Evolutionary conservation across 2,113 vertebrate species (phyloP), one percentile per base, ranked within the genome.

Genomic region (Anarhynchus alexandrinus): DNA sequence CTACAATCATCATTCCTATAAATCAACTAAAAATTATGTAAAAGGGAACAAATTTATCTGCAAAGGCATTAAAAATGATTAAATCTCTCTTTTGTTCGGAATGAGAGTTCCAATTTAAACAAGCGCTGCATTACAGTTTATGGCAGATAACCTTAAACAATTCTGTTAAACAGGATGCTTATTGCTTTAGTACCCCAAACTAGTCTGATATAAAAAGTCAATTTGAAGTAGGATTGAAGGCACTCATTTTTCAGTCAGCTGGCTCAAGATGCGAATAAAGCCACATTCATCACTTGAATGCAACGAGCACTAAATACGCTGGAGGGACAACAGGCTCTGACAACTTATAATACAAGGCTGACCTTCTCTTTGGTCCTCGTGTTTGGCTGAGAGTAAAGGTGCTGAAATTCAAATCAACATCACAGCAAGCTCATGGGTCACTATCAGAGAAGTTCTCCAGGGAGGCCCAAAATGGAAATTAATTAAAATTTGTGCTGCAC

Each of bases 391-490:
- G 98, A 98, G 97, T 88, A 98, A 97, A 98, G 98, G 98, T 98
- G 98, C 97, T 95, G 97, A 98, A 97, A 98, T 98, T 98, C 97
- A 98, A 98, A 98, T 98, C 98, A 98, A 98, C 98, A 98, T 94
- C 97, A 90, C 98, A 57, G 97, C 92, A 73, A 93, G 97, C 98
- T 98, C 97, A 91, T 77, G 98, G 98, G 98, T 99, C 98, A 99
- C 98, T 96, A 94, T 98, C 98, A 97, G 96, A 79, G 95, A 97
- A 97, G 90, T 97, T 96, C 99, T 98, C 98, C 97, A 92, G 98
- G 96, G 97, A 99, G 98, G 98, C 98, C 98, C 98, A 98, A 99
- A 99, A 98, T 99, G 98, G 98, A 99, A 99, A 99, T 99, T 99
- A 99, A 99, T 99, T 99, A 99, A 98, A 99, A 99, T 98, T 98